Base-by-base conservation (phyloP, 2,888 invertebrate genomes). In the Caenorhabditis uteleia region DNA sequence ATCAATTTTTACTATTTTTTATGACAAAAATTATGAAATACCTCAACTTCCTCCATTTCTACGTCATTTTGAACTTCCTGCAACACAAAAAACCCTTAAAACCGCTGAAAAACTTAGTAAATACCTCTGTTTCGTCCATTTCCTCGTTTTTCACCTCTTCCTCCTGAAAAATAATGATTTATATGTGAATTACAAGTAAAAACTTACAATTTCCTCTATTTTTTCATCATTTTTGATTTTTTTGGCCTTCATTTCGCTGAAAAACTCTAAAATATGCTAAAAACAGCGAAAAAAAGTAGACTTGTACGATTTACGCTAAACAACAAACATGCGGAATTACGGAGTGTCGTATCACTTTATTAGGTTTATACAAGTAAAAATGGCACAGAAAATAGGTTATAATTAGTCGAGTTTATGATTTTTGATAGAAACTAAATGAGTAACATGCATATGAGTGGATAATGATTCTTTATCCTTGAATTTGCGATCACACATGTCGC, bases 391-490 rank as follows among this genome's bases (percentile, higher is more conserved):
- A n/a, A n/a, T n/a, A n/a, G n/a, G n/a, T n/a, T n/a, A n/a, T n/a
- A n/a, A n/a, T n/a, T n/a, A n/a, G n/a, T n/a, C n/a, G n/a, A n/a
- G n/a, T n/a, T n/a, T n/a, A n/a, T n/a, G n/a, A n/a, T n/a, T n/a
- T n/a, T n/a, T n/a, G n/a, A 34, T 12, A 34, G 10, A 36, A 38
- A 21, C 16, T 38, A 14, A 18, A 29, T 42, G 39, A 26, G 38
- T 39, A 27, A 64, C 64, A 7, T 54, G 23, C 45, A 58, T 55
- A 45, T 64, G 64, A 1, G 64, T 64, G 45, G 54, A 54, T 27
- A 64, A 42, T 16, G 64, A 58, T 14, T 58, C 53, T 26, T 64
- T 64, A 45, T 64, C 58, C 44, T 64, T 64, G 26, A 64, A 64
- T 23, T 64, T 43, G n/a, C 64, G 21, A 20, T 64, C 64, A 39